Evolutionary conservation across 2,888 invertebrate species (phyloP), one percentile per base, ranked within the genome.

Genomic region (Catocala nupta): DNA sequence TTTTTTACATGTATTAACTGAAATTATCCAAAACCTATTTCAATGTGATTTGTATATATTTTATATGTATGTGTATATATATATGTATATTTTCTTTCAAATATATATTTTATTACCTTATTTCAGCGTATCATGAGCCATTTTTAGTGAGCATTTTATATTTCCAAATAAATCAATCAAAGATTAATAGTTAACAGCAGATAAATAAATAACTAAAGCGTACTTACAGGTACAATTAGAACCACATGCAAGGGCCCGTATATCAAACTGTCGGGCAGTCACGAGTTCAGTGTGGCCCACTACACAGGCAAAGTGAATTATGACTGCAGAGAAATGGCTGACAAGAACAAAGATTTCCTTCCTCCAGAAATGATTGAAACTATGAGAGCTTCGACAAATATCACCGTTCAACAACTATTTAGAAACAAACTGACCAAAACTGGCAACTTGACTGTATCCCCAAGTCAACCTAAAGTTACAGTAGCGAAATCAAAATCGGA

Each of bases 251-350:
- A 94, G 79, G 94, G 93, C 5, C 90, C 95, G 3, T 95, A 95
- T 75, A 89, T 96, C 10, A 95, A 95, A 77, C 81, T 95, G 5
- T 91, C 95, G 11, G 95, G 95, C 55, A 94, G 94, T 54, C 96
- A 96, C 82, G 96, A 97, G 86, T 98, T 99, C 81, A 96, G 96
- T 34, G 96, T 99, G 33, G 97, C 98, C 33, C 99, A 99, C 90
- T 99, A 97, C 83, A 98, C 98, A 11, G 98, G 99, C 13, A 97
- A 96, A 90, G 96, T 98, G 11, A 96, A 95, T 76, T 99, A 99
- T 86, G 97, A 97, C 80, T 96, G 96, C 0, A 95, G 96, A 70
- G 97, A 97, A 82, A 97, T 99, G 94, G 95, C 97, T 33, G 97
- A 97, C 78, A 98, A 97, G 87, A 99, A 99, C 90, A 96, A 98